phyloP scores from a whole-genome alignment of 2,888 invertebrate species.

The Penaeus monodon region DNA sequence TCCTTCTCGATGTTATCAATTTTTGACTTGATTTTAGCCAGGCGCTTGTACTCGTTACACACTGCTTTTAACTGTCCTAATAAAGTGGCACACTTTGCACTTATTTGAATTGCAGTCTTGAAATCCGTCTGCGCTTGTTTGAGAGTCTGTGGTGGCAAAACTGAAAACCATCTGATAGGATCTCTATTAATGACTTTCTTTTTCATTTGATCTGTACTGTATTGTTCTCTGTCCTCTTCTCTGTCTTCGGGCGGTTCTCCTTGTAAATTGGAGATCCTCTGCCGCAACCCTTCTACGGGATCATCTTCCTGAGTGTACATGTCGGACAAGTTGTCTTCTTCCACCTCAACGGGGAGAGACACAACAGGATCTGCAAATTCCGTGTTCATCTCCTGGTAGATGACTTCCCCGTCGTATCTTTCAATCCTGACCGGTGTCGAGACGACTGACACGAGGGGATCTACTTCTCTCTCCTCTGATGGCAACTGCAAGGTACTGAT shows the following conservation, averaged over 20 bases:
- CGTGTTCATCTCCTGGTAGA: slow-evolving; percentile 37
- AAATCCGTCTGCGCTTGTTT: slow-evolving; percentile 58
- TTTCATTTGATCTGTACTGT: not conserved
- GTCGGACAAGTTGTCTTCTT: not conserved
- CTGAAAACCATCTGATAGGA: slow-evolving; percentile 63
- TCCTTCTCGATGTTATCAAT: slow-evolving; percentile 42
- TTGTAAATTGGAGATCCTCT: not conserved
- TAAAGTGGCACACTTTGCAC: slow-evolving; percentile 53
- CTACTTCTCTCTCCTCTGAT: slow-evolving; percentile 32
- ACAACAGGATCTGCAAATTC: slow-evolving; percentile 35
- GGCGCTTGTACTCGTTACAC: slow-evolving; percentile 40
- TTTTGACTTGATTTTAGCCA: slow-evolving; percentile 36
- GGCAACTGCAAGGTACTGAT: slow-evolving; percentile 62
- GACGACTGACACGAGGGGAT: slow-evolving; percentile 24
- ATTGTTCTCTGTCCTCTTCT: not conserved
- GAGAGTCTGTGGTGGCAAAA: slow-evolving; percentile 54
- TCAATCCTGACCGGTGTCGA: slow-evolving; percentile 31
- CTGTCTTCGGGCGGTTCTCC: slow-evolving; percentile 20
- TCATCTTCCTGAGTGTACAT: not conserved
- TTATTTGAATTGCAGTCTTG: slow-evolving; percentile 43
- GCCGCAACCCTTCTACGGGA: slow-evolving; percentile 11
- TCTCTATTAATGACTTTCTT: slow-evolving; percentile 33
- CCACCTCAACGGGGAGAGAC: slow-evolving; percentile 11
- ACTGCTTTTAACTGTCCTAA: slow-evolving; percentile 53
- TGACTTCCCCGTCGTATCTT: slow-evolving; percentile 32